Conservation (phyloP, 2,888 invertebrate species). For the Tenthredo scrophulariae region DNA sequence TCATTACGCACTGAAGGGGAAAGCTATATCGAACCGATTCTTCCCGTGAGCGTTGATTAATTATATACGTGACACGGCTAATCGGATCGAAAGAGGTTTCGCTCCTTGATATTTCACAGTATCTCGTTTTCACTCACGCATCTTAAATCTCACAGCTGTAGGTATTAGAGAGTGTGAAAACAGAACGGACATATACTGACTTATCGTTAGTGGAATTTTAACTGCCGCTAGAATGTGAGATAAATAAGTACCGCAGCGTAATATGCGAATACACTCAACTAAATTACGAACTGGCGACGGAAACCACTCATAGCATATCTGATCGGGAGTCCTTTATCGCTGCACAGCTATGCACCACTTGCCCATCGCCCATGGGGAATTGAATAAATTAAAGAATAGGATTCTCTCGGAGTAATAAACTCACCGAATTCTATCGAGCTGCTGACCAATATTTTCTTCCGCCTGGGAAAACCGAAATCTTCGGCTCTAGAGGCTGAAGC, state of each 20-base stretch:
- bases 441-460: not conserved
- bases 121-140: not conserved
- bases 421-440: not conserved
- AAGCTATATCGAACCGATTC: slow-evolving; percentile 31
- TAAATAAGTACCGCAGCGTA: not conserved
- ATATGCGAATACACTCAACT: slow-evolving; percentile 30
- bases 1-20: slow-evolving; percentile 20
- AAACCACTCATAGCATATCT: not conserved
- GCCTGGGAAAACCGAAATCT: not conserved
- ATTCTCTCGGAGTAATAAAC: not conserved
- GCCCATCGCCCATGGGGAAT: slow-evolving; percentile 2
- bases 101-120: not conserved
- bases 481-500: not conserved
- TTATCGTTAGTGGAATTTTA: not conserved
- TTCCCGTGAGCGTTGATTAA: slow-evolving; percentile 20
- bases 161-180: not conserved
- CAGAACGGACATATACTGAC: not conserved
- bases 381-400: not conserved
- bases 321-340: slow-evolving; percentile 16
- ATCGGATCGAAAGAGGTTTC: slow-evolving; percentile 25
- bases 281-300: not conserved
- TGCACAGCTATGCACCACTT: not conserved
- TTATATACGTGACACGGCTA: slow-evolving; percentile 12
- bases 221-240: not conserved
- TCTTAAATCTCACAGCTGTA: not conserved